Evolutionary conservation across 2,888 invertebrate species (phyloP).

Genomic region (Thecophora atra): DNA sequence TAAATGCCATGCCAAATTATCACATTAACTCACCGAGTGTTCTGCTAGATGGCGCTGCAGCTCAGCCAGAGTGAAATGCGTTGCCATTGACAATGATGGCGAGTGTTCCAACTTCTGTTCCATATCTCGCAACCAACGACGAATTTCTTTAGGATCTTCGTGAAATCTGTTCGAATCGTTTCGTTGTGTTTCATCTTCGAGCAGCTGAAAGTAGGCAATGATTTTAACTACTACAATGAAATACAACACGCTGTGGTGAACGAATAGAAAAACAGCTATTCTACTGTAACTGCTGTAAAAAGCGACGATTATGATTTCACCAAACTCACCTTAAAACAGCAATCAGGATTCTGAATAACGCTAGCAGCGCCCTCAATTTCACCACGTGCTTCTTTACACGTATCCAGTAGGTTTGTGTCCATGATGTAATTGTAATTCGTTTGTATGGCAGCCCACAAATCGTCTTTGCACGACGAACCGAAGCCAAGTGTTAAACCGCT

Average conservation of each 20-base stretch:
- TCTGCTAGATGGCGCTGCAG: conserved; percentile 80
- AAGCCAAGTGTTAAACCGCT: conserved; percentile 62
- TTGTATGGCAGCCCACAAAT: conserved; percentile 91
- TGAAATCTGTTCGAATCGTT: conserved; percentile 57
- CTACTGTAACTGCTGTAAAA: too few relatives aligned
- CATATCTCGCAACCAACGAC: conserved; percentile 88
- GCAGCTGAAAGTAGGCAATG: conserved; percentile 51
- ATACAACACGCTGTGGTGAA: too few relatives aligned
- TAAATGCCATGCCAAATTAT: neutral
- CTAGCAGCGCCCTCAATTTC: conserved; percentile 61
- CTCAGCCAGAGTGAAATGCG: conserved; percentile 77
- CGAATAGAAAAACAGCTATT: too few relatives aligned
- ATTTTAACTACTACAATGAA: too few relatives aligned
- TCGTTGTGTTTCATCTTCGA: conserved; percentile 58
- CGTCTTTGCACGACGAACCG: conserved; percentile 73
- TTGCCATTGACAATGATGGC: conserved; percentile 75
- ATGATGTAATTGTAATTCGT: conserved; percentile 94
- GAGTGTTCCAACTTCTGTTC: conserved; percentile 79
- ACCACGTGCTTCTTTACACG: conserved; percentile 75
- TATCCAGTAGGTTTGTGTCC: conserved; percentile 92
- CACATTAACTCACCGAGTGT: conserved; percentile 78
- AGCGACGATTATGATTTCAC: too few relatives aligned
- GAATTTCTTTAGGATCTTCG: conserved; percentile 69
- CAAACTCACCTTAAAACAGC: conserved; percentile 60
- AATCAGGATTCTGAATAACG: conserved; percentile 53